Base-by-base conservation (phyloP, 2,113 vertebrate species). In the Etheostoma spectabile region DNA sequence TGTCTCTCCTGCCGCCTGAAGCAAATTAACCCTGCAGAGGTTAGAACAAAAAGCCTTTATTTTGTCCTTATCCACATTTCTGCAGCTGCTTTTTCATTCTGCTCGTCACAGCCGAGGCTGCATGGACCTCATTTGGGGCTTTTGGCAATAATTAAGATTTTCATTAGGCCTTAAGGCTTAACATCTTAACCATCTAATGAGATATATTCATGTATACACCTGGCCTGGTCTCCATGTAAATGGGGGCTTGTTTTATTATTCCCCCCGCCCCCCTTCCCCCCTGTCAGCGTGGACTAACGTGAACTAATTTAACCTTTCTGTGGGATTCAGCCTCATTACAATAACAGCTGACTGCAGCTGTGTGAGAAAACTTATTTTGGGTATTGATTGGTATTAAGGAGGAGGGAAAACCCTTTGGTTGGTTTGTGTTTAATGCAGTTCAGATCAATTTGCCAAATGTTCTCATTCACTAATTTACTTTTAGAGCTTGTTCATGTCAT, bases 61-160 rank as follows among this genome's bases (percentile, higher is more conserved):
- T 19, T 52, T n/a, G 62, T 83, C 52, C 30, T 60, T 38, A 10
- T 55, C 22, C 57, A n/a, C 57, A 59, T 12, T 35, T 83, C 19
- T 10, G 48, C n/a, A 3, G 16, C 55, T 55, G 64, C 52, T 65
- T 75, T 48, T 55, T 81, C 55, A 80, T 82, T 62, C 27, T 57
- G 27, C 63, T 53, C 51, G 64, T 75, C 57, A 73, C 24, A 52
- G 45, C 45, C 0, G 0, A 33, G 2, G 4, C 63, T 52, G 38
- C 38, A 42, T 42, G 55, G 38, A 12, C 8, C 14, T 60, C 24
- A 78, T 65, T 71, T 35, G 74, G 55, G 68, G 46, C 61, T 64
- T 77, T 89, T 86, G 83, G 56, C 19, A 62, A 78, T 80, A 67
- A 92, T 88, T 74, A 82, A 79, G 52, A 83, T 83, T 83, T 66